Base-by-base conservation (phyloP, 2,797 vertebrate genomes). In the Acipenser transmontanus region DNA sequence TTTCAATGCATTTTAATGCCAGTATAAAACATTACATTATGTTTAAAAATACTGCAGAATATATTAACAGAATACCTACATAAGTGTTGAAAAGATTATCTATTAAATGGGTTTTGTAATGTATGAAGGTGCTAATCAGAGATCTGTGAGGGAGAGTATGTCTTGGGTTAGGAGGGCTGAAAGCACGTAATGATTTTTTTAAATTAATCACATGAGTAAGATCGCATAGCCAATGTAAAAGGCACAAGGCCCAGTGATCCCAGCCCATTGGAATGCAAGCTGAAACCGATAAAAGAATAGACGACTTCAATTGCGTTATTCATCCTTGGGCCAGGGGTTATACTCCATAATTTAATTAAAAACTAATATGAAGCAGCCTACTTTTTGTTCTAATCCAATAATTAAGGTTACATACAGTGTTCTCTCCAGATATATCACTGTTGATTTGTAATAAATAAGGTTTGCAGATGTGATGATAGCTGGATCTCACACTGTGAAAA, bases 341-440 rank as follows among this genome's bases (percentile, higher is more conserved):
- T 70, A 69, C 52, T 9, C 74, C 85, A 83, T 88, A 91, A 91
- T 84, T 84, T 83, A 80, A 89, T 90, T 88, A 88, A 83, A 85
- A 67, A 68, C 85, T 91, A 91, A 91, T 87, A 80, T 65, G 77
- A 90, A 89, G 88, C 89, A 91, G 87, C 85, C 63, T 72, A 67
- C 68, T 71, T 72, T 78, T 75, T 81, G 79, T 82, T 81, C 74
- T 73, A 51, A 54, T 14, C 47, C 6, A 13, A 57, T 54, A 48
- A 7, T 11, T 10, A 7, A 48, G 7, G 49, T 1, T 17, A 50
- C 59, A 50, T 10, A 6, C 1, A 13, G 20, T 54, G 49, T 8
- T 20, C 60, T 17, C 59, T 10, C 59, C 48, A 51, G 61, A 62
- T 62, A 59, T 60, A 54, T 66, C 73, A 69, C 62, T 76, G 73